A percentile compares a stretch with the other conserved stretches of the same genome.
phyloP scores from a whole-genome alignment of 2,888 invertebrate species.

The Villa cingulata region DNA sequence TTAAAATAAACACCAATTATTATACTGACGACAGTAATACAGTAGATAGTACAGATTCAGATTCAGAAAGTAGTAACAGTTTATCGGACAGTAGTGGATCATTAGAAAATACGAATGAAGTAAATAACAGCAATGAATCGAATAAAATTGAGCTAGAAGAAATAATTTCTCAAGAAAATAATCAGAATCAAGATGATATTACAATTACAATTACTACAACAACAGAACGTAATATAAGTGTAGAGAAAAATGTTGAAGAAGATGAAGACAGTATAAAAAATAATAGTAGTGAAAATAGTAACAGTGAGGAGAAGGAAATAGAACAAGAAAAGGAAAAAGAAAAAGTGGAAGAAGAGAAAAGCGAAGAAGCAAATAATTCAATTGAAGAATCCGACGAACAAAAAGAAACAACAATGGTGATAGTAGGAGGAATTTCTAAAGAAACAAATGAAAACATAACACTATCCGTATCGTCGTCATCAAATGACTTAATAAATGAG shows the following conservation, averaged over 20 bases:
- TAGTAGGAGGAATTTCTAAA: background rate
- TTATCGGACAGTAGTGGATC: background rate
- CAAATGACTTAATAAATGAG: too few relatives aligned
- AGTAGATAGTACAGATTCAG: background rate
- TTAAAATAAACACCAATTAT: background rate
- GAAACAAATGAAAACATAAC: background rate
- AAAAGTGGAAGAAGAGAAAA: background rate
- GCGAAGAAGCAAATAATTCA: background rate
- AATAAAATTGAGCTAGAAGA: constrained; percentile 12
- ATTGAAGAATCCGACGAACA: too few relatives aligned
- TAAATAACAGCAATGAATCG: constrained; percentile 10
- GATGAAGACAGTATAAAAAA: background rate
- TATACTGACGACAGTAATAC: background rate
- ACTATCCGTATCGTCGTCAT: background rate
- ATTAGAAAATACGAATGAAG: background rate
- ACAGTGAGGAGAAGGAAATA: background rate
- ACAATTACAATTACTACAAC: background rate
- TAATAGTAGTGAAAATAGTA: background rate
- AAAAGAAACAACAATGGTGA: too few relatives aligned
- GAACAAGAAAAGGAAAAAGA: background rate
- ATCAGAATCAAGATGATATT: background rate
- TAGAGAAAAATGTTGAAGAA: background rate
- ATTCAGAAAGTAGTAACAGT: background rate
- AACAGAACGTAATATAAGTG: background rate
- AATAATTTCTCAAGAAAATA: background rate